A percentile compares a stretch with the other conserved stretches of the same genome.
These are phyloP conservation scores for Sebastes iracundus DNA, from an alignment of 2,797 vertebrate genomes.

Conservation along the genomic window DNA sequence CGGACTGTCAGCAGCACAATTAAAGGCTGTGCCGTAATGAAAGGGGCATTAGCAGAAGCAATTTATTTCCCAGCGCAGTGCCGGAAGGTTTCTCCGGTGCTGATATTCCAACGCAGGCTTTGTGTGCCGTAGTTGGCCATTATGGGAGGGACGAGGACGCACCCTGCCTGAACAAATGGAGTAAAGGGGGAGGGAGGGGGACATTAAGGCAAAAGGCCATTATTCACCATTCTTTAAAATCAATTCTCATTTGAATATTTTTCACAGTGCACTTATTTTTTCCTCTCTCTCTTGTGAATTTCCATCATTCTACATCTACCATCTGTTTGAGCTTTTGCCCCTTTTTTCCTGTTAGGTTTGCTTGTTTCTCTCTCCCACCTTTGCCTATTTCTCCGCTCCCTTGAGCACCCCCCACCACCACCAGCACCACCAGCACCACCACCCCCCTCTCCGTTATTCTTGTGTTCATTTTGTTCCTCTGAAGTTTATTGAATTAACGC, in stretches of 20 bases:
- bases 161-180: conserved; percentile 48
- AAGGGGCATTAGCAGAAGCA: conserved; percentile 80
- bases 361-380: conserved; percentile 53
- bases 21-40: conserved; percentile 78
- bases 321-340: background rate
- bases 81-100: conserved; percentile 67
- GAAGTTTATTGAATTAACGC: conserved; percentile 86
- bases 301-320: background rate
- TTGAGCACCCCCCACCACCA: background rate
- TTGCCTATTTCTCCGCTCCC: conserved; percentile 38
- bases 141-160: conserved; percentile 46
- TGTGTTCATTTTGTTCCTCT: conserved; percentile 80
- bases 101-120: conserved; percentile 69
- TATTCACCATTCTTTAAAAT: conserved; percentile 44
- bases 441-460: conserved; percentile 53
- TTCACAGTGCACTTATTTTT: background rate
- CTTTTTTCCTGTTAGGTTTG: conserved; percentile 20
- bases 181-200: background rate
- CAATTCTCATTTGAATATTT: conserved; percentile 23
- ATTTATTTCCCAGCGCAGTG: conserved; percentile 77
- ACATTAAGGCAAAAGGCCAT: conserved; percentile 7
- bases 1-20: conserved; percentile 75
- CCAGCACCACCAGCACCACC: background rate
- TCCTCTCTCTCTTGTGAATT: background rate
- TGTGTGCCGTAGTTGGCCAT: conserved; percentile 63